phyloP scores from a whole-genome alignment of 2,888 invertebrate species.

The Drosophila sordidula region DNA sequence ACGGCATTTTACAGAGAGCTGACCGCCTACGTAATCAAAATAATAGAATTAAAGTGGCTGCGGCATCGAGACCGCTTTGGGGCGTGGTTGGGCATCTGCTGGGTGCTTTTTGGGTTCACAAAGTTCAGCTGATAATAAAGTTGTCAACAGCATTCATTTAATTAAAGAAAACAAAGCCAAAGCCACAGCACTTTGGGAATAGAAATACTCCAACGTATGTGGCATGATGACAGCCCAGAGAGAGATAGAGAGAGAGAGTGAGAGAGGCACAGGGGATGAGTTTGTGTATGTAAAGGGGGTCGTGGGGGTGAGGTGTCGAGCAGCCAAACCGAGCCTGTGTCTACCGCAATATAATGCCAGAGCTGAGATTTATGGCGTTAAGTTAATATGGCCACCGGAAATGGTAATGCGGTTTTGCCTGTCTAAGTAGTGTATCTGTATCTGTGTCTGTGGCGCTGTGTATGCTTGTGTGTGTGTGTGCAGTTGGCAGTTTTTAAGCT shows the following conservation, averaged over 20 bases:
- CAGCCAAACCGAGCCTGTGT: slow-evolving; percentile 20
- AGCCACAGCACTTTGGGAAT: slow-evolving; percentile 70
- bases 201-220: slow-evolving; percentile 45
- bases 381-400: slow-evolving; percentile 72
- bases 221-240: slow-evolving; percentile 18
- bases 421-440: slow-evolving; percentile 18
- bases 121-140: slow-evolving; percentile 81
- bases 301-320: slow-evolving; percentile 4
- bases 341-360: slow-evolving; percentile 52
- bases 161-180: slow-evolving; percentile 81
- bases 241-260: slow-evolving; percentile 3
- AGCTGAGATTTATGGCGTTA: slow-evolving; percentile 71
- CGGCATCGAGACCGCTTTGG: slow-evolving; percentile 23
- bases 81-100: slow-evolving; percentile 3
- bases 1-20: slow-evolving; percentile 4
- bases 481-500: slow-evolving; percentile 23
- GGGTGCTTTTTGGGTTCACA: slow-evolving; percentile 50
- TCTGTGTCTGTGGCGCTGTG: background rate
- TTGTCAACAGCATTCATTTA: slow-evolving; percentile 83
- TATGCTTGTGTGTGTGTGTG: slow-evolving; percentile 7
- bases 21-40: slow-evolving; percentile 57
- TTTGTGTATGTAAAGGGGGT: background rate
- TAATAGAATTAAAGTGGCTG: slow-evolving; percentile 79
- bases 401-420: slow-evolving; percentile 61
- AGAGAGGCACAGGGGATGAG: slow-evolving; percentile 2